phyloP scores from a whole-genome alignment of 1,140 invertebrate genomes.

The Camponotus floridanus region DNA sequence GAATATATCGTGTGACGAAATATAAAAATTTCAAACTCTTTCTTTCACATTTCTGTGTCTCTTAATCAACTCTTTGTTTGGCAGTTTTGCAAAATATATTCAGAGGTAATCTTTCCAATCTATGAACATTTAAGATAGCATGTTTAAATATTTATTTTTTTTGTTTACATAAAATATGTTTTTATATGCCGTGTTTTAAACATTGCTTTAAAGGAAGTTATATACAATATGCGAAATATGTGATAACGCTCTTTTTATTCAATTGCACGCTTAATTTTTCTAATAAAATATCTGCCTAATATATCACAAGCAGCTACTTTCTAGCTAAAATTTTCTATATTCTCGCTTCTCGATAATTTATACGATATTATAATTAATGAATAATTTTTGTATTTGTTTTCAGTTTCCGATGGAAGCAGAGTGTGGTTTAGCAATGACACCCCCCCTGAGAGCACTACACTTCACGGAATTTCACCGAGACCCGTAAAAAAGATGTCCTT shows the following conservation, averaged over 20 bases:
- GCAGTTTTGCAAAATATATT: slow-evolving; percentile 84
- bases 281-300: slow-evolving; percentile 16
- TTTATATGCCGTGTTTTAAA: slow-evolving; percentile 33
- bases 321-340: slow-evolving; percentile 25
- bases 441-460: slow-evolving; percentile 79
- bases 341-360: neutral
- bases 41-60: slow-evolving; percentile 50
- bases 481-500: slow-evolving; percentile 87
- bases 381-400: slow-evolving; percentile 32
- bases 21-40: slow-evolving; percentile 46
- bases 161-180: slow-evolving; percentile 47
- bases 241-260: neutral
- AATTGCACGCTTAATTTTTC: slow-evolving; percentile 52
- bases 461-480: slow-evolving; percentile 87
- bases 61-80: slow-evolving; percentile 80
- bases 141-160: slow-evolving; percentile 38
- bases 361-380: neutral
- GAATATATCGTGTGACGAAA: neutral
- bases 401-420: slow-evolving; percentile 84
- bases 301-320: slow-evolving; percentile 36
- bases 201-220: slow-evolving; percentile 19
- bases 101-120: slow-evolving; percentile 82
- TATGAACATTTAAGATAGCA: slow-evolving; percentile 77
- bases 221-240: neutral
- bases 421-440: slow-evolving; percentile 85